Evolutionary conservation across 2,113 vertebrate genomes (phyloP).

Genomic region (Perca fluviatilis): DNA sequence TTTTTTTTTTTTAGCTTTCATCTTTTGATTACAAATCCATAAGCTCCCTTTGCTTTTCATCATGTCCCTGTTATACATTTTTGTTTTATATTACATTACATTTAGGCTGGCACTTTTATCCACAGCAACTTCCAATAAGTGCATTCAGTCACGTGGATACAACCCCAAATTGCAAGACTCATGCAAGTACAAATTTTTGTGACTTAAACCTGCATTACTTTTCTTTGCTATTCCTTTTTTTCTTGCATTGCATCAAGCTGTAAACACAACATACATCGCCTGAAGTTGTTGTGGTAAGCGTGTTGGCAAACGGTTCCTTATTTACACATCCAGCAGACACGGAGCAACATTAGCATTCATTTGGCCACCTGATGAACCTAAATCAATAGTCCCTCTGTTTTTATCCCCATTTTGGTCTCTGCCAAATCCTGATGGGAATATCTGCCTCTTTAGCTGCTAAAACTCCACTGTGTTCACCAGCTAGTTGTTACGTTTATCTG

Average conservation of each 20-base stretch:
- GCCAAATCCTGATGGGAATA: not conserved
- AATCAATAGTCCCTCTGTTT: not conserved
- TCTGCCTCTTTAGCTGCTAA: not conserved
- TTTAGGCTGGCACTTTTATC: not conserved
- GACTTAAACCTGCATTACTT: too few relatives aligned
- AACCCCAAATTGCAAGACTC: not conserved
- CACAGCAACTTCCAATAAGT: not conserved
- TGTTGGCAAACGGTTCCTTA: not conserved
- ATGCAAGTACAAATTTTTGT: not conserved
- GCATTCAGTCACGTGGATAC: not conserved
- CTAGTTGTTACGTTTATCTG: not conserved
- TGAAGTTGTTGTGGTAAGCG: not conserved
- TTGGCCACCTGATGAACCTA: not conserved
- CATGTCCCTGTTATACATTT: slow-evolving; percentile 19
- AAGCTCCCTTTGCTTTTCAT: slow-evolving; percentile 10
- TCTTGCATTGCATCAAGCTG: not conserved
- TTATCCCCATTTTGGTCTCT: not conserved
- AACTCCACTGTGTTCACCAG: not conserved
- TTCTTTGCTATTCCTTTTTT: not conserved
- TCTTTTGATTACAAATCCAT: slow-evolving; percentile 20
- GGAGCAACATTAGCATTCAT: not conserved
- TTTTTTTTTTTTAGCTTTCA: slow-evolving; percentile 4
- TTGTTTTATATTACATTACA: not conserved
- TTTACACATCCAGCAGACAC: not conserved
- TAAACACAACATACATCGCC: not conserved